Conservation (phyloP, 2,888 invertebrate species). For the Hypomecis atomaria region DNA sequence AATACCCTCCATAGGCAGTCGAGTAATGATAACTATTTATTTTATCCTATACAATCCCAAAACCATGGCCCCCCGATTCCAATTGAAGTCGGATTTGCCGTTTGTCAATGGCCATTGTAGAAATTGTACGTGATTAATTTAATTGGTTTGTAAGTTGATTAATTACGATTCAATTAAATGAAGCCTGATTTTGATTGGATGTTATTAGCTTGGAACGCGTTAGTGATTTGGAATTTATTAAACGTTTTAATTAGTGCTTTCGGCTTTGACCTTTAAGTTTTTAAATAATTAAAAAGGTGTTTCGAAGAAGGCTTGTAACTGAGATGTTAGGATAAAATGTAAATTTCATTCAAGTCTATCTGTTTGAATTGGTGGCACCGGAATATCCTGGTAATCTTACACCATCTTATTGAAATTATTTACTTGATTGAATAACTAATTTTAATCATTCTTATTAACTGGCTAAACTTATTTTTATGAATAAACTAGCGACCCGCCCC, state of each 20-base stretch:
- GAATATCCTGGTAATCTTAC: too few species aligned
- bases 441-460: too few species aligned
- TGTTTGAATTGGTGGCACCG: too few species aligned
- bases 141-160: conserved; percentile 33
- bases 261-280: conserved; percentile 1
- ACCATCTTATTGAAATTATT: too few species aligned
- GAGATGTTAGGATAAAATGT: too few species aligned
- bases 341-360: too few species aligned
- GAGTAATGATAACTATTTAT: too few species aligned
- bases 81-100: conserved; percentile 41
- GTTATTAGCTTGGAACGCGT: conserved; percentile 9
- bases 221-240: conserved; percentile 9
- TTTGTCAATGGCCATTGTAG: conserved; percentile 42
- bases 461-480: too few species aligned
- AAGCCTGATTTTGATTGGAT: conserved; percentile 13
- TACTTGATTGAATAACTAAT: too few species aligned
- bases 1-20: too few species aligned
- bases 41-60: conserved; percentile 5
- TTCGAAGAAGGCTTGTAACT: neutral
- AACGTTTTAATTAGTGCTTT: conserved; percentile 11
- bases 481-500: too few species aligned
- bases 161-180: conserved; percentile 29
- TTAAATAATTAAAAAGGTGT: neutral
- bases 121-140: conserved; percentile 41
- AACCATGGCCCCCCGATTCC: conserved; percentile 19